Conservation (phyloP, 2,797 vertebrate genomes). For the Rallus crepitans region DNA sequence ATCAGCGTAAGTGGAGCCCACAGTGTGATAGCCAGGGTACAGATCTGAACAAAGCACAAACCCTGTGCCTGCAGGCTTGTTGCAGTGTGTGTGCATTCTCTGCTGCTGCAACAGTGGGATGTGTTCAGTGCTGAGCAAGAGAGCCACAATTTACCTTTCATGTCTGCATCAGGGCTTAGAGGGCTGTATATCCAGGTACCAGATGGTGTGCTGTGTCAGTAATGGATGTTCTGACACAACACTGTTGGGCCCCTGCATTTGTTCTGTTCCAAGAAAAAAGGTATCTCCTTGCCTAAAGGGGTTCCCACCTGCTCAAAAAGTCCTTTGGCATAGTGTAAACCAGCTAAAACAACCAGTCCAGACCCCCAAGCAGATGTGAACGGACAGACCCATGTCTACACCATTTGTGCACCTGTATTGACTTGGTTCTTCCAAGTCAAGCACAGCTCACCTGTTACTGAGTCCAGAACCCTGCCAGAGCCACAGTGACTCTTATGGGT, state of each 20-base stretch:
- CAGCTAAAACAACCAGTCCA: neutral
- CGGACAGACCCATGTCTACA: neutral
- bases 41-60: accelerated
- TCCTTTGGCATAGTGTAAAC: neutral
- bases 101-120: neutral
- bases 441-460: accelerated
- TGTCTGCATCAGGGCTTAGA: neutral
- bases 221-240: neutral
- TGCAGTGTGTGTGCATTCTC: neutral
- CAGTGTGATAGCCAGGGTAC: accelerated
- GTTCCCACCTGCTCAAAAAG: neutral
- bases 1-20: accelerated
- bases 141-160: neutral
- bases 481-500: neutral
- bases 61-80: accelerated
- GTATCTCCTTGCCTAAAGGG: neutral
- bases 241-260: neutral
- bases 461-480: neutral
- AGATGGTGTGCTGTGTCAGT: neutral
- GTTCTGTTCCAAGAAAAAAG: neutral
- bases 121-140: neutral
- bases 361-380: neutral
- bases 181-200: too few species aligned
- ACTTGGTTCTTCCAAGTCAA: neutral
- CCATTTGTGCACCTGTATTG: neutral